phyloP scores from a whole-genome alignment of 2,888 invertebrate species.

The Xestia sexstrigata region DNA sequence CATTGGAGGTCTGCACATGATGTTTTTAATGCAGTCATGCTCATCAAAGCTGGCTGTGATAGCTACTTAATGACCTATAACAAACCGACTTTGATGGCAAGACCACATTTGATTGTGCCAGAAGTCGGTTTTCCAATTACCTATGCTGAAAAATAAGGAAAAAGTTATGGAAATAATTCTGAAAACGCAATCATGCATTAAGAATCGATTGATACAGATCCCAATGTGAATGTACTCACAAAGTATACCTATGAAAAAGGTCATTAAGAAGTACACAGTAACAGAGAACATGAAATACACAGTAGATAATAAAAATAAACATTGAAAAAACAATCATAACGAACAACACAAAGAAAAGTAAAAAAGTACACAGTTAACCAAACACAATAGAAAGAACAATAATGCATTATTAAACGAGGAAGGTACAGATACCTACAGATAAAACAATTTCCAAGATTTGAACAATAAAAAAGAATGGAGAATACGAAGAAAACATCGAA shows the following conservation, averaged over 20 bases:
- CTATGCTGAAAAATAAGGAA: slow-evolving; percentile 47
- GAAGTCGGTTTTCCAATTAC: slow-evolving; percentile 16
- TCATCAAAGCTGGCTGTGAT: slow-evolving; percentile 99
- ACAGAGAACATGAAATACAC: background rate
- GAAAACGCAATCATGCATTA: background rate
- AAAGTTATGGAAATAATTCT: slow-evolving; percentile 1
- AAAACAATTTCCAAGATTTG: background rate
- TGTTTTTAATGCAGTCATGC: slow-evolving; percentile 92
- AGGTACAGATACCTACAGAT: slow-evolving; percentile 1
- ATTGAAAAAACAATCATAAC: background rate
- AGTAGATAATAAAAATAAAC: background rate
- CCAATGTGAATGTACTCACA: background rate
- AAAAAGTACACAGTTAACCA: slow-evolving; percentile 12
- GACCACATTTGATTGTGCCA: slow-evolving; percentile 81
- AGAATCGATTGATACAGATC: background rate
- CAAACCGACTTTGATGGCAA: slow-evolving; percentile 95
- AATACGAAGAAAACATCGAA: background rate
- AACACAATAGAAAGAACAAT: background rate
- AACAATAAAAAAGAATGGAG: background rate
- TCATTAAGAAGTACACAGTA: background rate
- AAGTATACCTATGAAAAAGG: background rate
- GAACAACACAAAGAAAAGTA: background rate
- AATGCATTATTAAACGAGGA: background rate
- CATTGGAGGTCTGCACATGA: slow-evolving; percentile 31
- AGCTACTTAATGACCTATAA: slow-evolving; percentile 93